phyloP scores from a whole-genome alignment of 2,113 vertebrate species.

The Rhinoderma darwinii region DNA sequence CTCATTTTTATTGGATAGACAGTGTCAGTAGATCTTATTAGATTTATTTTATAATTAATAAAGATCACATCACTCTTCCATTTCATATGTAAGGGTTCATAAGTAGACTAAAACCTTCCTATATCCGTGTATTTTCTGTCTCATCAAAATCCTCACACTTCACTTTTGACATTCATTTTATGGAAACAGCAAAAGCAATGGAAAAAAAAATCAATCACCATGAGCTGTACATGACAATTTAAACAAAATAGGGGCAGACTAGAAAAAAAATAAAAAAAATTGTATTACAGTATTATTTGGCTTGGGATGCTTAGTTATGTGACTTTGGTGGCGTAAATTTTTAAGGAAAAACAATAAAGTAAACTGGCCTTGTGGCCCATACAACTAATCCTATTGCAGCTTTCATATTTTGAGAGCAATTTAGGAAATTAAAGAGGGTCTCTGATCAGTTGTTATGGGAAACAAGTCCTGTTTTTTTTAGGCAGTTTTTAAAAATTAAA shows the following conservation, averaged over 20 bases:
- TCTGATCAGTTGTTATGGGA: too few relatives aligned
- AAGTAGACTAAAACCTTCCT: conserved; percentile 21
- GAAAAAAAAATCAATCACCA: conserved; percentile 60
- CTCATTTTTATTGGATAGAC: neutral
- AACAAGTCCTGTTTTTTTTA: too few relatives aligned
- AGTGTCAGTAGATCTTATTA: neutral
- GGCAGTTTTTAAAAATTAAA: too few relatives aligned
- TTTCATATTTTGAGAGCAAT: too few relatives aligned
- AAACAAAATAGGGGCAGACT: conserved; percentile 39
- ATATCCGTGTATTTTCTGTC: conserved; percentile 51
- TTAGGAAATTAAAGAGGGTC: too few relatives aligned
- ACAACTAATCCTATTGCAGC: too few relatives aligned
- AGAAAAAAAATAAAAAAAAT: conserved; percentile 3
- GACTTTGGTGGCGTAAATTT: neutral
- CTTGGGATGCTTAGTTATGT: neutral
- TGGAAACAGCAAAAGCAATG: conserved; percentile 59
- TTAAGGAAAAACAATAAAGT: neutral
- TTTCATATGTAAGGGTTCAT: conserved; percentile 6
- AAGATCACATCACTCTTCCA: neutral
- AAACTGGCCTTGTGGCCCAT: too few relatives aligned
- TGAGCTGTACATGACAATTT: conserved; percentile 51
- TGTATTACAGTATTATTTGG: neutral
- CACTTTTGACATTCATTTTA: conserved; percentile 55
- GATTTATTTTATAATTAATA: neutral
- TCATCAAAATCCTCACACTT: conserved; percentile 53